Conservation (phyloP, 2,113 vertebrate genomes). For the Anarrhichthys ocellatus region DNA sequence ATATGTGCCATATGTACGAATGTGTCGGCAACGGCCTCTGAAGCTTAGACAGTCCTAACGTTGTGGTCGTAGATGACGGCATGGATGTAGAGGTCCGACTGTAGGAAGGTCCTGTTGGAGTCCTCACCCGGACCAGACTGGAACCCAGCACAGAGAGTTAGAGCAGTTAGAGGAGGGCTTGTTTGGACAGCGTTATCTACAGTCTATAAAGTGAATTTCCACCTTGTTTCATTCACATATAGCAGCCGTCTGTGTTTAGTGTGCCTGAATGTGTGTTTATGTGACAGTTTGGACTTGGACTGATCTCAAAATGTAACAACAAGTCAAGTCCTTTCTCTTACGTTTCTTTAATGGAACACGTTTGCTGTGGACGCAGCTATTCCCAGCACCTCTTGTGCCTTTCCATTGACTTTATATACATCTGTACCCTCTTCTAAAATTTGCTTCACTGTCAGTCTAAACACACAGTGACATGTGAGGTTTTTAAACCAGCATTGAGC, state of each 20-base stretch:
- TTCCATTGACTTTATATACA: not conserved
- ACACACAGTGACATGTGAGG: not conserved
- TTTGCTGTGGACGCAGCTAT: not conserved
- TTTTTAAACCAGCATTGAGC: not conserved
- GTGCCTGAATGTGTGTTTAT: not conserved
- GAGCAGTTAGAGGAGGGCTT: not conserved
- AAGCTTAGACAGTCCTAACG: conserved; percentile 77
- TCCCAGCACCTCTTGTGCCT: not conserved
- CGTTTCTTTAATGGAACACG: not conserved
- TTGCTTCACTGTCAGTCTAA: not conserved
- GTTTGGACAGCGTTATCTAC: not conserved
- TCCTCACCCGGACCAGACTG: conserved; percentile 85
- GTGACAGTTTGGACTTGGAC: fast-evolving
- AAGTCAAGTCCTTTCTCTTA: not conserved
- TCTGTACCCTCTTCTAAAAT: not conserved
- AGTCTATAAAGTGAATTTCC: not conserved
- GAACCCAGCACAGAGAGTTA: conserved; percentile 42
- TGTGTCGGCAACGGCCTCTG: conserved; percentile 30
- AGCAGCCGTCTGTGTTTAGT: not conserved
- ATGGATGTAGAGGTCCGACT: conserved; percentile 85
- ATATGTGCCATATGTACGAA: conserved; percentile 49
- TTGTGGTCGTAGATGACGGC: conserved; percentile 88
- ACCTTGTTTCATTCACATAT: not conserved
- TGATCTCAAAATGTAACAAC: not conserved
- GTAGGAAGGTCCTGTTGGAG: conserved; percentile 80